These are phyloP conservation scores for Phragmatobia fuliginosa DNA, from an alignment of 2,888 invertebrate species.

Conservation along the genomic window DNA sequence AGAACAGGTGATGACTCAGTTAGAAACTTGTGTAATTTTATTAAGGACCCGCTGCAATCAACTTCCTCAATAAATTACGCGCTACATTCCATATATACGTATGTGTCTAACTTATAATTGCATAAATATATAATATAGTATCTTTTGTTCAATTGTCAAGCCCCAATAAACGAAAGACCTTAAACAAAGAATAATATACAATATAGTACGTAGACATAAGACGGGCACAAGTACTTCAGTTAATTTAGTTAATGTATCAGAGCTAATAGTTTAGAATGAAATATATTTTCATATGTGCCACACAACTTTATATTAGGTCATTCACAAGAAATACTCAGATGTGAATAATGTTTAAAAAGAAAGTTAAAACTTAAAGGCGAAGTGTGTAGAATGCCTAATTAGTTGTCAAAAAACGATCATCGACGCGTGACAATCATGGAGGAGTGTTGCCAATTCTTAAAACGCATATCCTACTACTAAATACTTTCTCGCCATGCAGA, in stretches of 20 bases:
- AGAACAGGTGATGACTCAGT: not conserved
- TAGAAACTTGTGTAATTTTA: not conserved
- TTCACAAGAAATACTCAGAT: conserved; percentile 16
- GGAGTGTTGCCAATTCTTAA: not conserved
- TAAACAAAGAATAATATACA: conserved; percentile 36
- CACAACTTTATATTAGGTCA: conserved; percentile 46
- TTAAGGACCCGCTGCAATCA: conserved; percentile 19
- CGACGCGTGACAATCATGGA: not conserved
- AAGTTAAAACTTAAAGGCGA: not conserved
- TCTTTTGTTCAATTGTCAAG: conserved; percentile 6
- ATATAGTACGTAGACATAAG: conserved; percentile 40
- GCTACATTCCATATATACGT: conserved; percentile 40
- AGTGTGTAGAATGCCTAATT: not conserved
- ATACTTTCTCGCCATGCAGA: not conserved
- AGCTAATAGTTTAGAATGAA: conserved; percentile 45
- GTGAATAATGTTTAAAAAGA: conserved; percentile 25
- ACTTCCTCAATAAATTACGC: not conserved
- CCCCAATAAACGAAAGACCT: conserved; percentile 35
- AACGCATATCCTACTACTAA: not conserved
- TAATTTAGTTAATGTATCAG: conserved; percentile 53
- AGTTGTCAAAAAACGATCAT: not conserved
- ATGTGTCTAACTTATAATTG: conserved; percentile 10
- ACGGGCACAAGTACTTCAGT: conserved; percentile 83
- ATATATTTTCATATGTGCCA: conserved; percentile 58
- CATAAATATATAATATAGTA: not conserved